phyloP scores from a whole-genome alignment of 2,888 invertebrate species.

The Drosophila diplacantha region DNA sequence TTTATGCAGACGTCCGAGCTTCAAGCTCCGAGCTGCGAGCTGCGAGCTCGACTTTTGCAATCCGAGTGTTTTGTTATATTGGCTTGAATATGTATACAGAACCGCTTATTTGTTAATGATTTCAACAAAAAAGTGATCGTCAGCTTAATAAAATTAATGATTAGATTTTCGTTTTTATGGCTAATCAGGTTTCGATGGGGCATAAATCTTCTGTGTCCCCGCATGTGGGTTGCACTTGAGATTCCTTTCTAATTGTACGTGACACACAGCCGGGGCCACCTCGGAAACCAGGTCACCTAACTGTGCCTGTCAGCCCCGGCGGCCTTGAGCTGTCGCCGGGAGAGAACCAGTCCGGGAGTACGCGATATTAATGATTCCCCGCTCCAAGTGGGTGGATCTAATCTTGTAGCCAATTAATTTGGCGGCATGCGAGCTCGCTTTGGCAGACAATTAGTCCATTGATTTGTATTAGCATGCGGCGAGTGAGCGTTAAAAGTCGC shows the following conservation, averaged over 20 bases:
- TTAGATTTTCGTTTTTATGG: conserved; percentile 51
- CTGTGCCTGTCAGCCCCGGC: conserved; percentile 33
- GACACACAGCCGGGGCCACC: conserved; percentile 45
- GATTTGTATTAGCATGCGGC: conserved; percentile 3
- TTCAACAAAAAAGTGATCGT: conserved; percentile 69
- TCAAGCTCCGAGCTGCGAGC: conserved; percentile 1
- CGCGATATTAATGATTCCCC: conserved; percentile 17
- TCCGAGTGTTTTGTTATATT: conserved; percentile 54
- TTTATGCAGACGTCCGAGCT: conserved; percentile 57
- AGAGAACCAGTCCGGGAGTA: conserved; percentile 35
- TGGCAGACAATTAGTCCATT: conserved; percentile 24
- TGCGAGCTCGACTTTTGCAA: conserved; percentile 41
- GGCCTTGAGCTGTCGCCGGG: conserved; percentile 42
- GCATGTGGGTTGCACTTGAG: conserved; percentile 51
- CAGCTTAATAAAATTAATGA: conserved; percentile 70
- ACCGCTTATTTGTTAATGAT: conserved; percentile 67
- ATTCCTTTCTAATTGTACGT: conserved; percentile 68
- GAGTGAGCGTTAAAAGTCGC: background rate
- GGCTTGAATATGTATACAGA: conserved; percentile 52
- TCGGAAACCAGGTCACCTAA: conserved; percentile 59
- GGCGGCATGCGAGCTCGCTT: background rate
- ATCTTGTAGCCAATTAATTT: conserved; percentile 41
- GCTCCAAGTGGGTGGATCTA: conserved; percentile 29
- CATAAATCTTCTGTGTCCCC: conserved; percentile 55
- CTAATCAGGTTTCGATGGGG: conserved; percentile 56